Base-by-base conservation (phyloP, 2,888 invertebrate species). In the Mythimna lalbum region DNA sequence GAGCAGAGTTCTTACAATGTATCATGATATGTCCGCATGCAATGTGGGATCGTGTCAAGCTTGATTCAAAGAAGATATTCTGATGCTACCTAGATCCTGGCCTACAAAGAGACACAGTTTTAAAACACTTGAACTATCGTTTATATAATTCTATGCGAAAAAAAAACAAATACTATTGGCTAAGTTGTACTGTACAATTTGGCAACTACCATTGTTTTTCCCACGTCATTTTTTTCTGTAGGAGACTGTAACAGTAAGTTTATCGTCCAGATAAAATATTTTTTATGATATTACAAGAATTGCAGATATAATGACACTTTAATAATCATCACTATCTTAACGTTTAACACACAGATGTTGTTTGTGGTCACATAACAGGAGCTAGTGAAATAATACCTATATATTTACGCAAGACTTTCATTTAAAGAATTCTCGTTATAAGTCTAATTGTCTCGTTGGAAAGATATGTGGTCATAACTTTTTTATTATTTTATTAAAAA, bases 11-110 rank as follows among this genome's bases (percentile, higher is more conserved):
- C 56, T 52, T 33, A 61, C 12, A 62, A 23, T 55, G 36, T 33
- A 71, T 80, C 71, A 67, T 33, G 52, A 36, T 53, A 10, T 10
- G 27, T 10, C 1, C 4, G 50, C 80, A 56, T 72, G 74, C 21
- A 17, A 63, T 17, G 36, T 53, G 55, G 21, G 49, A 12, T 68
- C 27, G 33, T 6, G 1, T n/a, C 60, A 33, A 60, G n/a, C 50
- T 60, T 69, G 31, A 39, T 31, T 50, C 14, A 4, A 59, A 12
- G 3, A 23, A 23, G 17, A 4, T 17, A 43, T 5, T 1, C 17
- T 4, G 17, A 39, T 14, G 39, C 17, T 43, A 17, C 6, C 17
- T 17, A 43, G 43, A 17, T 17, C 5, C 39, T 39, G 39, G 14
- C 14, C 39, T 39, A 39, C 39, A 39, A 39, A 39, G 39, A 39